Evolutionary conservation across 1,140 invertebrate species (phyloP).

Genomic region (Meloidogyne floridensis): DNA sequence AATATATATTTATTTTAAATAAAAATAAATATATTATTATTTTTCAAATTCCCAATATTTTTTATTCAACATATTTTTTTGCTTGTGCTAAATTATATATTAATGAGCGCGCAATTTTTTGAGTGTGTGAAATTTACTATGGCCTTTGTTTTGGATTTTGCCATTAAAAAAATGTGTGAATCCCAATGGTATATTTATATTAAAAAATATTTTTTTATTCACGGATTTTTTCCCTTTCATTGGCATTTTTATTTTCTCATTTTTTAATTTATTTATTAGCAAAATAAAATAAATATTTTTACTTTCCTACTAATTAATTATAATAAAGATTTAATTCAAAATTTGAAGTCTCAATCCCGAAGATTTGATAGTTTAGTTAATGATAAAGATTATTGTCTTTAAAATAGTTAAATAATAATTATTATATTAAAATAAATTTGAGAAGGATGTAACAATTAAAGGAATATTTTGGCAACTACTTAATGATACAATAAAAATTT

Average conservation of each 20-base stretch:
- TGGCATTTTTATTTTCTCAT: not conserved
- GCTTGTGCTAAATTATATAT: not conserved
- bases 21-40: not conserved
- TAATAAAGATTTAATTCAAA: no score
- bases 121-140: not conserved
- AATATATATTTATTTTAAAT: no score
- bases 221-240: not conserved
- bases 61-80: not conserved
- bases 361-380: no score
- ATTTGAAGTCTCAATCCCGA: no score
- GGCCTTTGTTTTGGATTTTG: not conserved
- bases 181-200: not conserved
- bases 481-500: no score
- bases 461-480: no score
- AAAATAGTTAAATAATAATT: no score
- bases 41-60: not conserved
- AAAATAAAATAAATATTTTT: no score
- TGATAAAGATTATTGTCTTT: no score
- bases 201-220: not conserved
- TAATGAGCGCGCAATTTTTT: slow-evolving; percentile 9
- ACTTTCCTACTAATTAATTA: no score
- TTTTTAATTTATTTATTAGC: not conserved
- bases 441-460: no score
- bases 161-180: not conserved
- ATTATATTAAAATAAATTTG: no score